Base-by-base conservation (phyloP, 2,797 vertebrate species). In the Numenius phaeopus region DNA sequence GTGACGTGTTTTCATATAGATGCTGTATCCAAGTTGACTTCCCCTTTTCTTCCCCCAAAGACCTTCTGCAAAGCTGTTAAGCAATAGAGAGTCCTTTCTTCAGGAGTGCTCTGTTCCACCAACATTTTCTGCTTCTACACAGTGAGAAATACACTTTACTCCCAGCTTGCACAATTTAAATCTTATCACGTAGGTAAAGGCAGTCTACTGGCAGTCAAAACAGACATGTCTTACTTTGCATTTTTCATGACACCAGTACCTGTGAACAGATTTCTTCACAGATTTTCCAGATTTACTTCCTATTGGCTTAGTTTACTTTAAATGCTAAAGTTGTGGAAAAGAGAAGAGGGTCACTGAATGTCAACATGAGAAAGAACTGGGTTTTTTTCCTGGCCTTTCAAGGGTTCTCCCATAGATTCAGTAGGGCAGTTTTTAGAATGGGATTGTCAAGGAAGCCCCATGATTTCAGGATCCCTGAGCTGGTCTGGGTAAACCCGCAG, bases 121-220 rank as follows among this genome's bases (percentile, higher is more conserved):
- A 94, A 39, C 72, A 94, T 72, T 94, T 89, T 23, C 55, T 87
- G 44, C 70, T 96, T 95, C n/a, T 24, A 61, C 49, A 61, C 46
- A 79, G 70, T 65, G 37, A 96, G 73, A 90, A 91, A 88, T 76
- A 90, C 58, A 82, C 77, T 96, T 93, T 89, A 85, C 52, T 95
- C 70, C 94, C 94, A 96, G 84, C 73, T 96, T 95, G 82, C 76
- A 92, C 70, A 96, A 67, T 66, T 96, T 92, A 93, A 96, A 64
- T 96, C 87, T 96, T 80, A 92, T 91, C 96, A 96, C 67, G 77
- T 96, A 97, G 92, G 83, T 91, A 95, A 96, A 97, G 67, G 67
- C 94, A 94, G 62, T 80, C 69, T 96, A 89, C 90, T 97, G 96
- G 87, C 94, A 97, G 97, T 70, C 95, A 95, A 97, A 97, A 97